Evolutionary conservation across 2,888 invertebrate species (phyloP).

Genomic region (Dynastes tityus): DNA sequence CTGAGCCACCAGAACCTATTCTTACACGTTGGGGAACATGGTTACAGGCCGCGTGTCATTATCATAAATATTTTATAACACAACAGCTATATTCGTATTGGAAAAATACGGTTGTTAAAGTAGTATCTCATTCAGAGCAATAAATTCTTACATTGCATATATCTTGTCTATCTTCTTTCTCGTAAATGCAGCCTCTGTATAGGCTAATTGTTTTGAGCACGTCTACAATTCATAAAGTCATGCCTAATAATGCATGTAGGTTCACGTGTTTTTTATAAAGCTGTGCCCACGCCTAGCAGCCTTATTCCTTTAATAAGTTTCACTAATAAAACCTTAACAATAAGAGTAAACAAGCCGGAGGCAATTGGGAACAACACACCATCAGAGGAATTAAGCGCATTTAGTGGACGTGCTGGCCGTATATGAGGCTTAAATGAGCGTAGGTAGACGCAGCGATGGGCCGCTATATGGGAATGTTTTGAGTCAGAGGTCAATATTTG

Average conservation of each 20-base stretch:
- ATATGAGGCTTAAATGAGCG: conserved; percentile 54
- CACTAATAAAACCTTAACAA: conserved; percentile 51
- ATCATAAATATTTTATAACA: too few species aligned
- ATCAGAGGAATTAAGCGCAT: conserved; percentile 49
- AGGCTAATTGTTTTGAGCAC: too few species aligned
- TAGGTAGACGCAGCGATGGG: conserved; percentile 54
- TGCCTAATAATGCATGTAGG: conserved; percentile 4
- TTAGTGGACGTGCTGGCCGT: conserved; percentile 31
- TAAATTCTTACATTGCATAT: too few species aligned
- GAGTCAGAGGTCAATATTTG: conserved; percentile 64
- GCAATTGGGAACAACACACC: conserved; percentile 51
- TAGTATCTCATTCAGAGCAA: too few species aligned
- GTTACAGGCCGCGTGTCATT: too few species aligned
- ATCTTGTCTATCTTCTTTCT: too few species aligned
- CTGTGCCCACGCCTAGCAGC: conserved; percentile 43
- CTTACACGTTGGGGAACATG: too few species aligned
- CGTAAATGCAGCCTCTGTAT: too few species aligned
- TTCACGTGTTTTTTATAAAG: conserved; percentile 51
- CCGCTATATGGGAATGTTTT: conserved; percentile 51
- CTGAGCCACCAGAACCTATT: too few species aligned
- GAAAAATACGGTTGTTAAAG: too few species aligned
- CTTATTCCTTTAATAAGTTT: conserved; percentile 50
- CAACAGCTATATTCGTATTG: too few species aligned
- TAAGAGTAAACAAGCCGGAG: conserved; percentile 51
- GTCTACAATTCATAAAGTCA: neutral